These are phyloP conservation scores for Cephalopterus ornatus DNA, from an alignment of 2,113 vertebrate species.

Conservation along the genomic window DNA sequence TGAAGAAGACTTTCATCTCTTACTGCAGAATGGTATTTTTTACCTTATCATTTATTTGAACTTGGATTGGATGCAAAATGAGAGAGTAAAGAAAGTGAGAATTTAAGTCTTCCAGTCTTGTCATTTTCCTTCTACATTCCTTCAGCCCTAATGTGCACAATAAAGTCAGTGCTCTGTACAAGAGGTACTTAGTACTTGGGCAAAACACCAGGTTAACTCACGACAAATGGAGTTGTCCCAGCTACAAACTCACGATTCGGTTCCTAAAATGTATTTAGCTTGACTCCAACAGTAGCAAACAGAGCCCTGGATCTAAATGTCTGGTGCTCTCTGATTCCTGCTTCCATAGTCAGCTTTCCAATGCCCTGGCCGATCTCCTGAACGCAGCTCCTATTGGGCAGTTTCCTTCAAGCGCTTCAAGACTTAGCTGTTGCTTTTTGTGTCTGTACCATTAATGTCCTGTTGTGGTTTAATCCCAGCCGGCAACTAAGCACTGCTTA, in stretches of 20 bases:
- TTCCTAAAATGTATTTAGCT: background rate
- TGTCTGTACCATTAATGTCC: background rate
- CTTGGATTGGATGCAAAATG: background rate
- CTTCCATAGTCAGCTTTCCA: rapidly evolving
- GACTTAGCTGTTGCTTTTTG: background rate
- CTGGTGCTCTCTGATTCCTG: background rate
- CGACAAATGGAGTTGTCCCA: background rate
- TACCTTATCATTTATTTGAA: background rate
- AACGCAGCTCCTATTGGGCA: background rate
- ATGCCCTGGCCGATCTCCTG: background rate
- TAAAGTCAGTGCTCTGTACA: background rate
- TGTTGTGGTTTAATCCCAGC: background rate
- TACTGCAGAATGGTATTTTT: background rate
- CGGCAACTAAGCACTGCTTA: background rate
- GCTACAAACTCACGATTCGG: background rate
- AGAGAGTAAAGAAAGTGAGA: background rate
- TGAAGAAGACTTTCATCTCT: background rate
- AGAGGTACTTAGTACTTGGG: background rate
- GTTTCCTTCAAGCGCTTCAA: background rate
- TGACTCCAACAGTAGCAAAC: background rate
- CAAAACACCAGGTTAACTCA: background rate
- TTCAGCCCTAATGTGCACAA: background rate
- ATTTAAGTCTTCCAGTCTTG: background rate
- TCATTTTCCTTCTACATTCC: background rate
- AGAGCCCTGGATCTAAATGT: background rate